Evolutionary conservation across 1,140 invertebrate genomes (phyloP).

Genomic region (Bilobella aurantiaca): DNA sequence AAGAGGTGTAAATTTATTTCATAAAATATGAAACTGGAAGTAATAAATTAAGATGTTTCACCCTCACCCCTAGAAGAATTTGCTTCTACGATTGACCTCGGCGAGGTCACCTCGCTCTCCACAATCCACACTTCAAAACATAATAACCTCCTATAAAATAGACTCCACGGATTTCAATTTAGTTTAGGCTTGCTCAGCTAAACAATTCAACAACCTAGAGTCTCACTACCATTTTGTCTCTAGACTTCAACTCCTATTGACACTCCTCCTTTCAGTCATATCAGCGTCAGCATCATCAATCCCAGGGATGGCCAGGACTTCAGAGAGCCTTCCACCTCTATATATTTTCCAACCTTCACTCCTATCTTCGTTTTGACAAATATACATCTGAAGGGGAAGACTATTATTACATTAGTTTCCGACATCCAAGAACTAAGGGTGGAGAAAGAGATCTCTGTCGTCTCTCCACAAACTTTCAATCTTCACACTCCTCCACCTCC

Average conservation of each 20-base stretch:
- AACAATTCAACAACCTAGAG: too few relatives aligned
- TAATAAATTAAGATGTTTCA: too few relatives aligned
- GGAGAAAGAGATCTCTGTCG: background rate
- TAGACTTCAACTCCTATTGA: background rate
- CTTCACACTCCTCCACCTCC: too few relatives aligned
- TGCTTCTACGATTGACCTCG: too few relatives aligned
- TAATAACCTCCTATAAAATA: background rate
- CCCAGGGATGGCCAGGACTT: background rate
- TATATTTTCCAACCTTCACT: background rate
- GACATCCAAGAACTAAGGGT: background rate
- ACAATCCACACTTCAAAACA: too few relatives aligned
- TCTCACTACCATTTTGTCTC: too few relatives aligned
- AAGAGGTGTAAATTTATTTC: too few relatives aligned
- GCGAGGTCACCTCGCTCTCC: too few relatives aligned
- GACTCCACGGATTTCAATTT: background rate
- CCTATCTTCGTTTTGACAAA: slow-evolving; percentile 2
- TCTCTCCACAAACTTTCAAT: too few relatives aligned
- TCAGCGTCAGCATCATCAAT: slow-evolving; percentile 5
- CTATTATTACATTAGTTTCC: background rate
- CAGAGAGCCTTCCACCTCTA: background rate
- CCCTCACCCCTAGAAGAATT: too few relatives aligned
- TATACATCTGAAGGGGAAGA: background rate
- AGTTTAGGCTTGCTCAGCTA: background rate
- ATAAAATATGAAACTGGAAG: too few relatives aligned
- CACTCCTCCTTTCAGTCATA: background rate